Evolutionary conservation across 2,113 vertebrate species (phyloP).

Genomic region (Macrotis lagotis): DNA sequence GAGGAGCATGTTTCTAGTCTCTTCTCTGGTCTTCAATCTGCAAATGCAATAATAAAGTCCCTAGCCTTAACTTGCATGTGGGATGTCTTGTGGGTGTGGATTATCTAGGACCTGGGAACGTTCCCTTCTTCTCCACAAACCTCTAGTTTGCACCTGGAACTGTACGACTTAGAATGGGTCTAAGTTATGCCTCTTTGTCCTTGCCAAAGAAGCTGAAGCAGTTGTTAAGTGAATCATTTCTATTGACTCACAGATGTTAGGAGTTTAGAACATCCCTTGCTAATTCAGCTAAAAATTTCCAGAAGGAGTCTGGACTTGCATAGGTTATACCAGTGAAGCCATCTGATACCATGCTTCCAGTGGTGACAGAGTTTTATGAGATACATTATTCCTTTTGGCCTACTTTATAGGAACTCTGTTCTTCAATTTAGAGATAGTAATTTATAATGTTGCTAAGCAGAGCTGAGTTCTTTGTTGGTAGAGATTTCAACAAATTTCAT

Average conservation of each 20-base stretch:
- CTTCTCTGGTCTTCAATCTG: not conserved
- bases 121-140: slow-evolving; percentile 10
- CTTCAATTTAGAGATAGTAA: not conserved
- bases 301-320: slow-evolving; percentile 51
- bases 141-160: not conserved
- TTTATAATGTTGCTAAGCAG: not conserved
- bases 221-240: slow-evolving; percentile 55
- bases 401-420: slow-evolving; percentile 37
- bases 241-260: slow-evolving; percentile 60
- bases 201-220: slow-evolving; percentile 29
- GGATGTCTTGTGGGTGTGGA: not conserved
- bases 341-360: slow-evolving; percentile 39
- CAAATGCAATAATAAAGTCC: not conserved
- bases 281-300: slow-evolving; percentile 66
- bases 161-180: slow-evolving; percentile 16
- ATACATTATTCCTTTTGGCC: slow-evolving; percentile 42
- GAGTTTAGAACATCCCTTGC: slow-evolving; percentile 48
- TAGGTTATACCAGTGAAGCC: slow-evolving; percentile 21
- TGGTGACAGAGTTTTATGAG: slow-evolving; percentile 27
- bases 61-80: not conserved
- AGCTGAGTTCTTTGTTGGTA: not conserved
- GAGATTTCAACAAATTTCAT: not conserved
- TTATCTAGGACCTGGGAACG: not conserved
- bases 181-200: not conserved
- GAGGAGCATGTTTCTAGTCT: not conserved